Evolutionary conservation across 2,888 invertebrate genomes (phyloP).

Genomic region (Platycheirus rosarum): DNA sequence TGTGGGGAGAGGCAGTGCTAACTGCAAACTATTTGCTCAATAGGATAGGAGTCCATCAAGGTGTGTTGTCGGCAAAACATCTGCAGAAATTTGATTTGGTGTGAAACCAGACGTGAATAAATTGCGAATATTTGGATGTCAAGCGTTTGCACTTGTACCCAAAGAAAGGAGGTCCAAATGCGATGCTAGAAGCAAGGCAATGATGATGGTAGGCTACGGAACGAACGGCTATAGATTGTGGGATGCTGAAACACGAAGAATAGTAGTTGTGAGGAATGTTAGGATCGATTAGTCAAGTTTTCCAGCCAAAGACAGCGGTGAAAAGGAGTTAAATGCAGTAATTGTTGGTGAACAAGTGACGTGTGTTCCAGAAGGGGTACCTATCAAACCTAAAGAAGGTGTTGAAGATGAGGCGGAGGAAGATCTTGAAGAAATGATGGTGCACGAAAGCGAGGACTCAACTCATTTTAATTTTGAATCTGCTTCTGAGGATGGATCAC

Average conservation of each 20-base stretch:
- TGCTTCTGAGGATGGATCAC: constrained; percentile 14
- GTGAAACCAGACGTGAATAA: too few relatives aligned
- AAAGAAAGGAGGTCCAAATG: not conserved
- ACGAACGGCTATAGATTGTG: constrained; percentile 37
- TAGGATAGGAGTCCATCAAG: not conserved
- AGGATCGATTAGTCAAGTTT: constrained; percentile 23
- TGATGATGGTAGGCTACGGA: constrained; percentile 36
- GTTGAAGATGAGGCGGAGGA: not conserved
- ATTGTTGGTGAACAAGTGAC: constrained; percentile 2
- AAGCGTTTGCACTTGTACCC: too few relatives aligned
- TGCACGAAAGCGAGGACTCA: not conserved
- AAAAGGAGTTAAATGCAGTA: constrained; percentile 1
- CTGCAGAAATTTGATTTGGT: too few relatives aligned
- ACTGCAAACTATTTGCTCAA: constrained; percentile 72
- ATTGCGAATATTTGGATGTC: too few relatives aligned
- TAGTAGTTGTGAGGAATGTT: constrained; percentile 29
- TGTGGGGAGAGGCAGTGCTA: constrained; percentile 75
- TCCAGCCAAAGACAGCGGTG: constrained; percentile 6
- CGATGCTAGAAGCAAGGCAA: constrained; percentile 7
- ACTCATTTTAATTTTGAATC: not conserved
- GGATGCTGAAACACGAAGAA: constrained; percentile 18
- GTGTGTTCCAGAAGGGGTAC: constrained; percentile 11
- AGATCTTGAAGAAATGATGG: not conserved
- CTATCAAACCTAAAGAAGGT: constrained; percentile 3
- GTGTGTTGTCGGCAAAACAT: too few relatives aligned